These are phyloP conservation scores for Temnothorax curvispinosus DNA, from an alignment of 1,140 invertebrate species.

Conservation along the genomic window DNA sequence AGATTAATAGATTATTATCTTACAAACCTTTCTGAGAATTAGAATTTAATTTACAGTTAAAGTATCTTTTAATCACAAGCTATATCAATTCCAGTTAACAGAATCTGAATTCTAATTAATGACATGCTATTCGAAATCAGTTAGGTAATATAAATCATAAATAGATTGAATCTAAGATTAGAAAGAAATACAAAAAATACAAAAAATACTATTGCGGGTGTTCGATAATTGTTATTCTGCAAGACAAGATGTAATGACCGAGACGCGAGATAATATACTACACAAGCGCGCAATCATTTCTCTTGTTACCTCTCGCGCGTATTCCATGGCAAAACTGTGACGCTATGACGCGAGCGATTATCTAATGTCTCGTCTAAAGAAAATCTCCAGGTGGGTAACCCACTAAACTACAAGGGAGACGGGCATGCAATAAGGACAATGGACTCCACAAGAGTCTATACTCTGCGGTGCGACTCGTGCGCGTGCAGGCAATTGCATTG, in stretches of 20 bases:
- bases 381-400: constrained; percentile 71
- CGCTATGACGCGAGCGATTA: constrained; percentile 63
- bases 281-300: constrained; percentile 26
- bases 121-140: neutral
- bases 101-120: neutral
- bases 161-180: neutral
- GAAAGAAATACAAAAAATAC: neutral
- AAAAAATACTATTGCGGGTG: neutral
- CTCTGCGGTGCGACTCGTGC: constrained; percentile 43
- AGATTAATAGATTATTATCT: neutral
- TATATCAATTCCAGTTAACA: neutral
- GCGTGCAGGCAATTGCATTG: constrained; percentile 69
- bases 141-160: neutral
- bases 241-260: constrained; percentile 31
- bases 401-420: constrained; percentile 71
- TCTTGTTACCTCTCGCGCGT: constrained; percentile 24
- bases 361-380: constrained; percentile 59
- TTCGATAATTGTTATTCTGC: constrained; percentile 24
- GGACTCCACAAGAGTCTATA: constrained; percentile 49
- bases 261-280: neutral
- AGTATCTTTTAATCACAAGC: neutral
- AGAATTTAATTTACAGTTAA: neutral
- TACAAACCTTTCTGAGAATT: neutral
- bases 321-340: constrained; percentile 43
- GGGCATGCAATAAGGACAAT: constrained; percentile 69